Evolutionary conservation across 2,888 invertebrate genomes (phyloP).

Genomic region (Drosophila mayaguana): DNA sequence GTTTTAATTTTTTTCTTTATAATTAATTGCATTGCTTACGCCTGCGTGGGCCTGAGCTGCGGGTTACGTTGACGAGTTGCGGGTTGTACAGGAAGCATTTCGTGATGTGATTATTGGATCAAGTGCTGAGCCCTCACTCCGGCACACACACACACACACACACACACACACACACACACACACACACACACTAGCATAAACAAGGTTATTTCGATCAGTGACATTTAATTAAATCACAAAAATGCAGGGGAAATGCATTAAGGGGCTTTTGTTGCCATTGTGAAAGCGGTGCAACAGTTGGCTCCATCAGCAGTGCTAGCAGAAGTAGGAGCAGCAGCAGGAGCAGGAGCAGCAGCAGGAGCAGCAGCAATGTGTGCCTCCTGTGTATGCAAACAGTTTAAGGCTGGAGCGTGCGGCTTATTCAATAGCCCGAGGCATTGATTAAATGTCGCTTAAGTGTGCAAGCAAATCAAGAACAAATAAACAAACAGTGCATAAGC

Average conservation of each 20-base stretch:
- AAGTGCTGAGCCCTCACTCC: conserved; percentile 48
- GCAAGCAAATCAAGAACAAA: conserved; percentile 58
- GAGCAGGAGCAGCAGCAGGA: background rate
- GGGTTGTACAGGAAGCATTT: conserved; percentile 27
- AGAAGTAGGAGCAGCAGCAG: background rate
- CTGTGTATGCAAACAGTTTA: conserved; percentile 53
- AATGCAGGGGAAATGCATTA: conserved; percentile 42
- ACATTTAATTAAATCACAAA: conserved; percentile 74
- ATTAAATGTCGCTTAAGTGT: conserved; percentile 75
- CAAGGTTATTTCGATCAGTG: conserved; percentile 71
- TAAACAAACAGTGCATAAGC: conserved; percentile 24
- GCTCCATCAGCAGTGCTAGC: background rate
- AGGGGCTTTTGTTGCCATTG: conserved; percentile 25
- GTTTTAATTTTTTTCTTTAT: conserved; percentile 75
- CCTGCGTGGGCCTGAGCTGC: conserved; percentile 59
- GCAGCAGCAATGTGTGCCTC: background rate
- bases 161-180: conserved; percentile 5
- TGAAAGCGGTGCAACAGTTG: conserved; percentile 52
- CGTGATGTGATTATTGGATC: conserved; percentile 70
- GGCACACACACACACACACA: conserved; percentile 8
- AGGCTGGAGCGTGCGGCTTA: conserved; percentile 53
- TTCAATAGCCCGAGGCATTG: conserved; percentile 57
- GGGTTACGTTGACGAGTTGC: conserved; percentile 42
- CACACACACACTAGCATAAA: conserved; percentile 37
- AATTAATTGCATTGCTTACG: conserved; percentile 79